Conservation (phyloP, 2,888 invertebrate genomes). For the Hyles lineata region DNA sequence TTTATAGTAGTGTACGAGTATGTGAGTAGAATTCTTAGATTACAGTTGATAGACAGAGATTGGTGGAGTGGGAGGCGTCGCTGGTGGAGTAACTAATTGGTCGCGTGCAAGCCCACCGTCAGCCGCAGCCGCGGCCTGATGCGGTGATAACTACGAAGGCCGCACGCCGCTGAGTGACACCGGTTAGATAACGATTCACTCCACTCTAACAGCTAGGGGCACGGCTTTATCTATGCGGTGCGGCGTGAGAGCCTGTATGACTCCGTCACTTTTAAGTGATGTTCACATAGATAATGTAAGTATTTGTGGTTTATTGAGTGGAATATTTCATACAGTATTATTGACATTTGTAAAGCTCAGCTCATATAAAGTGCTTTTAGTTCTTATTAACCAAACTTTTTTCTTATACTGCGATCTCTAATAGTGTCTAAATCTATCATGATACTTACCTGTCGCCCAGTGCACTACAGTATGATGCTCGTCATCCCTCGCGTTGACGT, state of each 20-base stretch:
- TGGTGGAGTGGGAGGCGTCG: slow-evolving; percentile 44
- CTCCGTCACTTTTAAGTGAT: background rate
- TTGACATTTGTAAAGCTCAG: no score
- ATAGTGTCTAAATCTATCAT: background rate
- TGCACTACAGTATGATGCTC: slow-evolving; percentile 98
- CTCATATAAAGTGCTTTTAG: no score
- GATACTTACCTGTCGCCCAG: slow-evolving; percentile 96
- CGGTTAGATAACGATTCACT: slow-evolving; percentile 66
- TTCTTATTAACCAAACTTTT: background rate
- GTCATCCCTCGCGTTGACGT: slow-evolving; percentile 95
- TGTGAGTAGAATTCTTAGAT: background rate
- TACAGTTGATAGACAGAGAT: slow-evolving; percentile 38
- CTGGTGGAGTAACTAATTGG: slow-evolving; percentile 59
- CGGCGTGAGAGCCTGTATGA: background rate
- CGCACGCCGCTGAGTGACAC: slow-evolving; percentile 65
- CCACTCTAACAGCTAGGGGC: slow-evolving; percentile 39
- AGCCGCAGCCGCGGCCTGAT: slow-evolving; percentile 45
- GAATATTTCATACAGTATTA: no score
- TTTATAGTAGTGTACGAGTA: background rate
- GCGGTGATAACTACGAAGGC: slow-evolving; percentile 60
- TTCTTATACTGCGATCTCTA: background rate
- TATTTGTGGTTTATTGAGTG: no score
- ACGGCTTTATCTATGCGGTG: slow-evolving; percentile 25
- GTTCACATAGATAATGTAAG: background rate
- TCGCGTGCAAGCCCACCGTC: slow-evolving; percentile 93